Conservation (phyloP, 2,797 vertebrate species). For the Leuciscus waleckii region DNA sequence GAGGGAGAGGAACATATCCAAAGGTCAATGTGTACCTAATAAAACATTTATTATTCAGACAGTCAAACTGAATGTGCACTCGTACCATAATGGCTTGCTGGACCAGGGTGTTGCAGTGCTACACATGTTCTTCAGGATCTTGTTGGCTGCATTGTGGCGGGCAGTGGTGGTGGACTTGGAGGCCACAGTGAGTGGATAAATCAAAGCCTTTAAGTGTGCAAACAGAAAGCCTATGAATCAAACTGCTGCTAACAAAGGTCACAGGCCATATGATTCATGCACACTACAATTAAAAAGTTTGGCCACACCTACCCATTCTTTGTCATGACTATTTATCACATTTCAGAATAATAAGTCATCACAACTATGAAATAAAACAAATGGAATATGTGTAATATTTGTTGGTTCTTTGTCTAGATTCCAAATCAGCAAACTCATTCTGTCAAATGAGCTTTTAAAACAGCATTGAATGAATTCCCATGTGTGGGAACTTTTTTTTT, state of each 20-base stretch:
- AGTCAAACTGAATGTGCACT: not conserved
- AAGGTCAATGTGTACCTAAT: not conserved
- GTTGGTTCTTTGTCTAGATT: too few relatives aligned
- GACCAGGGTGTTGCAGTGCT: conserved; percentile 97
- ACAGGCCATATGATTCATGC: not conserved
- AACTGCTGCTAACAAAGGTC: not conserved
- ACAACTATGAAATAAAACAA: not conserved
- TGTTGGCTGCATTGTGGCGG: conserved; percentile 97
- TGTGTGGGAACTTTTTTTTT: too few relatives aligned
- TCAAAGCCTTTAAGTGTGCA: conserved; percentile 85
- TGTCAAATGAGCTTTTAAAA: too few relatives aligned
- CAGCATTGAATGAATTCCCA: too few relatives aligned
- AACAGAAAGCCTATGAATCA: not conserved
- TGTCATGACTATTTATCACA: not conserved
- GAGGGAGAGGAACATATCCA: not conserved
- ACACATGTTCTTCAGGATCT: conserved; percentile 99
- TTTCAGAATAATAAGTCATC: not conserved
- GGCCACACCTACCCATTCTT: not conserved
- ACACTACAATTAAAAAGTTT: not conserved
- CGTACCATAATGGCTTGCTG: conserved; percentile 98
- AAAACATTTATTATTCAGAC: not conserved
- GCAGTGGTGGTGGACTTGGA: conserved; percentile 98
- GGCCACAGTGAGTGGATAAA: conserved; percentile 97
- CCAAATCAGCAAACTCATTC: too few relatives aligned
- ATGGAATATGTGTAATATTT: not conserved